Evolutionary conservation across 2,113 vertebrate genomes (phyloP).

Genomic region (Crypturellus undulatus): DNA sequence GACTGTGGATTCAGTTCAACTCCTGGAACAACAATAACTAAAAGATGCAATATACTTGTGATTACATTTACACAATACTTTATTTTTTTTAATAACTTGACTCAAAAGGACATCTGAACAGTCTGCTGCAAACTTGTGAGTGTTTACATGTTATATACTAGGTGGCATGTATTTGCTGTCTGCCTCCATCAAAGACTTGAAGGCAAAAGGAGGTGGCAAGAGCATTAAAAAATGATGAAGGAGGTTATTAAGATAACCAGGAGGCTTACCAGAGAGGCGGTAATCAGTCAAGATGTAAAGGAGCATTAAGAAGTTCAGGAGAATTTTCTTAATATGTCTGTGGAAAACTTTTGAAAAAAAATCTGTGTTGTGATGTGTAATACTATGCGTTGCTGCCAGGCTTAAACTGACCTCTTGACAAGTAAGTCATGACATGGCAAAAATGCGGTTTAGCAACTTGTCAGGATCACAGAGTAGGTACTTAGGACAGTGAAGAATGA

Average conservation of each 20-base stretch:
- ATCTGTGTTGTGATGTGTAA: neutral
- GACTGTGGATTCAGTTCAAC: neutral
- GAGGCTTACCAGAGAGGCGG: neutral
- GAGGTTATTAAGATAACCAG: neutral
- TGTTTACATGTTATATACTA: neutral
- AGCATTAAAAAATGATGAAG: neutral
- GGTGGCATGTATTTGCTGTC: neutral
- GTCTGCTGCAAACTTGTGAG: neutral
- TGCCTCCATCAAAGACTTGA: neutral
- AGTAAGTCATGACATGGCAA: neutral
- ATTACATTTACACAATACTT: neutral
- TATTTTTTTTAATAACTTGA: neutral
- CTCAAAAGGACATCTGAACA: neutral
- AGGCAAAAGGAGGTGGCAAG: neutral
- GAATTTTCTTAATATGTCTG: neutral
- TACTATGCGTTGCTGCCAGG: neutral
- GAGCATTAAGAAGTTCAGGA: fast-evolving
- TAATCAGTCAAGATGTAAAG: neutral
- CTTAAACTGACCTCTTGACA: neutral
- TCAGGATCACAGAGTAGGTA: neutral
- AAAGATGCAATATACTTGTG: neutral
- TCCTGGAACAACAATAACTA: neutral
- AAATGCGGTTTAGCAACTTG: neutral
- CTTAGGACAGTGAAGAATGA: neutral
- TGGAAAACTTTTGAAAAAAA: neutral